phyloP scores from a whole-genome alignment of 1,140 invertebrate genomes.

The Grapholita molesta region DNA sequence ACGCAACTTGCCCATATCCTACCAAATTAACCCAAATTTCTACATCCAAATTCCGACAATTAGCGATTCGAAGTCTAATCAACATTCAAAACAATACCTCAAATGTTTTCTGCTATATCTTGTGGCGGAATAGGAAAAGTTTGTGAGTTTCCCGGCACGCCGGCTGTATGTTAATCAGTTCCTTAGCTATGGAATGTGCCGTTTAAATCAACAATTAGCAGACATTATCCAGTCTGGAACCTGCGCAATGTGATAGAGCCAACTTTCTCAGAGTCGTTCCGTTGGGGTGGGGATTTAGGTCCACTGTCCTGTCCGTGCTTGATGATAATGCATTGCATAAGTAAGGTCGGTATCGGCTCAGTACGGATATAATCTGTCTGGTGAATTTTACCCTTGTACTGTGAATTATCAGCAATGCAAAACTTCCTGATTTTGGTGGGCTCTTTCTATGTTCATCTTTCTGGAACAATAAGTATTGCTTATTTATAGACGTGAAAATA shows the following conservation, averaged over 20 bases:
- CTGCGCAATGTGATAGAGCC: slow-evolving; percentile 31
- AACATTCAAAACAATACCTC: slow-evolving; percentile 11
- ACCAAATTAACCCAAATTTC: slow-evolving; percentile 1
- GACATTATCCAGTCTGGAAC: slow-evolving; percentile 26
- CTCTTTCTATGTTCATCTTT: too few relatives aligned
- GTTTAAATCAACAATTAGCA: slow-evolving; percentile 36
- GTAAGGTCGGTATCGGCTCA: too few relatives aligned
- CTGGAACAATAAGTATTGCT: too few relatives aligned
- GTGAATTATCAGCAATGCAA: too few relatives aligned
- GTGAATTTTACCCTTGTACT: too few relatives aligned
- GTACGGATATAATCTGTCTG: too few relatives aligned
- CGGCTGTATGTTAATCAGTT: slow-evolving; percentile 32
- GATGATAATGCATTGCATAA: not conserved
- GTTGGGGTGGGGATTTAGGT: not conserved
- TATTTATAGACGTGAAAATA: too few relatives aligned
- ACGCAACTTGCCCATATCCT: not conserved
- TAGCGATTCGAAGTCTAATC: not conserved
- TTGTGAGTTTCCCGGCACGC: slow-evolving; percentile 24
- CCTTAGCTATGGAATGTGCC: slow-evolving; percentile 28
- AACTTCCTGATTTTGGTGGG: too few relatives aligned
- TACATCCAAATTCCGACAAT: not conserved
- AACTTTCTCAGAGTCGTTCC: slow-evolving; percentile 29
- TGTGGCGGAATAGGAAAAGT: slow-evolving; percentile 62
- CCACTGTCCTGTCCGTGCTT: not conserved
- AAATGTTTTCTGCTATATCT: slow-evolving; percentile 2